Evolutionary conservation across 92 coral and sea anemone species (phyloP).

Genomic region (Meandrina meandrites): DNA sequence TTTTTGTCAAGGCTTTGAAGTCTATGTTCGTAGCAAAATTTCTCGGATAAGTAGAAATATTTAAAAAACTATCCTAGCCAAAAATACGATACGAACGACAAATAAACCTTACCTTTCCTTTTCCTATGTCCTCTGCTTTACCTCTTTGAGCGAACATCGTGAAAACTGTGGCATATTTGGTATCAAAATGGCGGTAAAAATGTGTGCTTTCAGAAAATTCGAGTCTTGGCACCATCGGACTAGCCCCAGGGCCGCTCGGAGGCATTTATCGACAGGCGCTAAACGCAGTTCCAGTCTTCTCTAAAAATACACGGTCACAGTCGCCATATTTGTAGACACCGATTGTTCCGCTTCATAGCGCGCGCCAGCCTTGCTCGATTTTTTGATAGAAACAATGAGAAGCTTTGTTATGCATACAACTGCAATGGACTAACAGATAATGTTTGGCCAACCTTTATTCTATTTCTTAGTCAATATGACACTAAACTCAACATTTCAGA

Average conservation of each 20-base stretch:
- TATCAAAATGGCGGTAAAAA: slow-evolving; percentile 32
- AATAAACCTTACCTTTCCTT: slow-evolving; percentile 20
- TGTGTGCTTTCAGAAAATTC: slow-evolving; percentile 13
- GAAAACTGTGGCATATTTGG: slow-evolving; percentile 23
- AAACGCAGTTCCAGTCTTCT: slow-evolving; percentile 29
- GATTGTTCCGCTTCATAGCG: slow-evolving; percentile 21
- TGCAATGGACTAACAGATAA: too few relatives aligned
- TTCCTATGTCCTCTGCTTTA: slow-evolving; percentile 12
- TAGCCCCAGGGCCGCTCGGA: slow-evolving; percentile 26
- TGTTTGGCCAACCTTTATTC: too few relatives aligned
- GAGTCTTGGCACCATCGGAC: slow-evolving; percentile 29
- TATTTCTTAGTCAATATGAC: too few relatives aligned
- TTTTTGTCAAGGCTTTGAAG: slow-evolving; percentile 28
- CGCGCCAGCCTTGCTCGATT: slow-evolving; percentile 15
- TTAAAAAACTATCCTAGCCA: too few relatives aligned
- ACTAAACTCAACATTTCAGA: too few relatives aligned
- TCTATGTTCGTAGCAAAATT: slow-evolving; percentile 11
- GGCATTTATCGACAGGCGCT: slow-evolving; percentile 23
- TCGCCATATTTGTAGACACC: slow-evolving; percentile 16
- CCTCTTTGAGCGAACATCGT: slow-evolving; percentile 12
- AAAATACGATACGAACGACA: too few relatives aligned
- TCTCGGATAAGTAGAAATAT: too few relatives aligned
- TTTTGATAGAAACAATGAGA: too few relatives aligned
- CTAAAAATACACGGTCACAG: slow-evolving; percentile 11
- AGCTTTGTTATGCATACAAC: too few relatives aligned